phyloP scores from a whole-genome alignment of 2,797 vertebrate genomes.

The Poliocrania exsul region DNA sequence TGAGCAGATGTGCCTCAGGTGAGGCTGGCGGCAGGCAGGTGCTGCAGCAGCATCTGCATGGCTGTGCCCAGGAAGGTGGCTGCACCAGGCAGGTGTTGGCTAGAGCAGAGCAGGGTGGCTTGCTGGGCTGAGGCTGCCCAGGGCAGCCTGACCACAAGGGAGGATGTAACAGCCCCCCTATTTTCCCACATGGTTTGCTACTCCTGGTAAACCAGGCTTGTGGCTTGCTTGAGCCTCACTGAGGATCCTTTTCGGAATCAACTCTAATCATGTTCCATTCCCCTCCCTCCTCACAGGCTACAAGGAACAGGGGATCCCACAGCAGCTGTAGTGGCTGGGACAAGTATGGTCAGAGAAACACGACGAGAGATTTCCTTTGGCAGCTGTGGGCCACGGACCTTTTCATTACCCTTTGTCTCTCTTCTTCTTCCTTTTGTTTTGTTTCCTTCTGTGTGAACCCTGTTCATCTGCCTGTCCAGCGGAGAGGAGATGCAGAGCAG shows the following conservation, averaged over 20 bases:
- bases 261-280: conserved; percentile 57
- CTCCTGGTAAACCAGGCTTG: not conserved
- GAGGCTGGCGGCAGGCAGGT: fast-evolving
- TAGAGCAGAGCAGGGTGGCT: not conserved
- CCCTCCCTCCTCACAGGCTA: conserved; percentile 80
- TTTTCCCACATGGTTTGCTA: not conserved
- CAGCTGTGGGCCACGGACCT: conserved; percentile 43
- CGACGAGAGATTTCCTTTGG: conserved; percentile 29
- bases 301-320: conserved; percentile 88
- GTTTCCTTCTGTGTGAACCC: not conserved
- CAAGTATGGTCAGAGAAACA: conserved; percentile 30
- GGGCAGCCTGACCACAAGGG: not conserved
- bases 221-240: not conserved
- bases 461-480: conserved; percentile 17
- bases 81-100: not conserved
- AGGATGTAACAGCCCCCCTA: fast-evolving
- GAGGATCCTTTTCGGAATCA: not conserved
- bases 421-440: conserved; percentile 55
- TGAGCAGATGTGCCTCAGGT: fast-evolving
- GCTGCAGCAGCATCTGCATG: fast-evolving
- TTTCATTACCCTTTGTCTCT: conserved; percentile 64
- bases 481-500: conserved; percentile 69
- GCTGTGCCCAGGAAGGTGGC: not conserved
- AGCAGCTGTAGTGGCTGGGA: conserved; percentile 85
- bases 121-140: fast-evolving